These are phyloP conservation scores for Mallotus villosus DNA, from an alignment of 2,797 vertebrate genomes.

Conservation along the genomic window DNA sequence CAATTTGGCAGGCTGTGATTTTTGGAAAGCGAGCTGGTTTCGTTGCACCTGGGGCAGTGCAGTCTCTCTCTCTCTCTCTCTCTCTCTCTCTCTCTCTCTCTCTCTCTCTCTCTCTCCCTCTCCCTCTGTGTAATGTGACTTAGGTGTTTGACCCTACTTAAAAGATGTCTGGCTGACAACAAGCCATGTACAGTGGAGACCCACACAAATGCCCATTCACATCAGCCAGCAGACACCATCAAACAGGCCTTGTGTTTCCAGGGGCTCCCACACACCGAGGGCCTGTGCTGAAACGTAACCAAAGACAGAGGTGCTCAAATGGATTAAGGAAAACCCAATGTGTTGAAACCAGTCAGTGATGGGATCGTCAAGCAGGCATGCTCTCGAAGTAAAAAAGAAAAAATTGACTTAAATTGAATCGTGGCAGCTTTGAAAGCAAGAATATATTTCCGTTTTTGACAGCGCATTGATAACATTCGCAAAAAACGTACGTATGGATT, in stretches of 20 bases:
- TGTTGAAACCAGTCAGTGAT: slow-evolving; percentile 33
- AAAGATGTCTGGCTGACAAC: slow-evolving; percentile 27
- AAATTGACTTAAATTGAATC: slow-evolving; percentile 37
- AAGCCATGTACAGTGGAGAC: slow-evolving; percentile 43
- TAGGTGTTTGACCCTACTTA: slow-evolving; percentile 19
- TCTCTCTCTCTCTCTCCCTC: neutral
- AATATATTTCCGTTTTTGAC: slow-evolving; percentile 56
- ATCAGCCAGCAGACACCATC: slow-evolving; percentile 51
- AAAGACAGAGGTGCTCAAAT: slow-evolving; percentile 47
- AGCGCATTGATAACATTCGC: slow-evolving; percentile 59
- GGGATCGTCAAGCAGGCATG: slow-evolving; percentile 21
- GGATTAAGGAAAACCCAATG: neutral
- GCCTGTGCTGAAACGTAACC: slow-evolving; percentile 64
- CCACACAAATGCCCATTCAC: slow-evolving; percentile 65
- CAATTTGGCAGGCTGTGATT: slow-evolving; percentile 30
- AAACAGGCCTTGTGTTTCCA: slow-evolving; percentile 55
- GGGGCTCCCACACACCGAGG: slow-evolving; percentile 4
- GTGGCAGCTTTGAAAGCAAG: slow-evolving; percentile 31
- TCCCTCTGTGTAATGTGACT: neutral
- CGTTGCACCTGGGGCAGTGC: slow-evolving; percentile 45
- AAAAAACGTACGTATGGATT: slow-evolving; percentile 46
- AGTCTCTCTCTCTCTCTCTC: neutral
- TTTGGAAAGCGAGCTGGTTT: slow-evolving; percentile 40
- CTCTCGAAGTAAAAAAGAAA: slow-evolving; percentile 20
- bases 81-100: neutral